Evolutionary conservation across 2,113 vertebrate genomes (phyloP), one percentile per base, ranked within the genome.

Genomic region (Anoplopoma fimbria): DNA sequence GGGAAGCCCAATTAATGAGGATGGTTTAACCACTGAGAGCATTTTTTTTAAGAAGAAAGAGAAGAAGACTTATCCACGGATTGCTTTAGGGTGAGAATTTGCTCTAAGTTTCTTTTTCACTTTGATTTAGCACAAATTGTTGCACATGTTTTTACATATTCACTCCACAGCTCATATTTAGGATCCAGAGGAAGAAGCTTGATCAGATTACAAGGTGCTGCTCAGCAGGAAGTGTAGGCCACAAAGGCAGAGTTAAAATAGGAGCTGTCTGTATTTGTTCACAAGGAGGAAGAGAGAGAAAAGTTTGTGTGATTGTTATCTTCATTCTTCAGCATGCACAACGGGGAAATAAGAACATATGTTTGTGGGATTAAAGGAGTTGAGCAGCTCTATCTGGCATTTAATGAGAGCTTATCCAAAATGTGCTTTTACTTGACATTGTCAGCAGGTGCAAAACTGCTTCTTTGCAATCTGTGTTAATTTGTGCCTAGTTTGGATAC

Each of bases 31-130:
- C n/a, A 45, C 34, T 14, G 25, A 72, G 79, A 82, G 53, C 68
- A 62, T 79, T 36, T n/a, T 31, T 0, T 40, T 40, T 10, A 58
- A 29, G 55, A 58, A 75, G 47, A 79, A 38, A 45, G 33, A 86
- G 67, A 85, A 79, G 88, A 89, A 55, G 85, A 89, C 71, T 57
- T 45, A 78, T 15, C 65, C n/a, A 40, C 65, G 85, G 81, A 84
- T 67, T 83, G 75, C 51, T 89, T 79, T 62, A 88, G 79, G 92
- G 94, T 95, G 82, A 94, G 91, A 79, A 25, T 76, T 75, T 36
- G 8, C 57, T 75, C 33, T 38, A 19, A 58, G 4, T 17, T 29
- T 23, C 70, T 53, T 29, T 76, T 55, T 75, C 29, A 12, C 21
- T 69, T 27, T 55, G 0, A 23, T 78, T 75, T 62, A 4, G 29